Evolutionary conservation across 2,888 invertebrate species (phyloP).

Genomic region (Metellina segmentata): DNA sequence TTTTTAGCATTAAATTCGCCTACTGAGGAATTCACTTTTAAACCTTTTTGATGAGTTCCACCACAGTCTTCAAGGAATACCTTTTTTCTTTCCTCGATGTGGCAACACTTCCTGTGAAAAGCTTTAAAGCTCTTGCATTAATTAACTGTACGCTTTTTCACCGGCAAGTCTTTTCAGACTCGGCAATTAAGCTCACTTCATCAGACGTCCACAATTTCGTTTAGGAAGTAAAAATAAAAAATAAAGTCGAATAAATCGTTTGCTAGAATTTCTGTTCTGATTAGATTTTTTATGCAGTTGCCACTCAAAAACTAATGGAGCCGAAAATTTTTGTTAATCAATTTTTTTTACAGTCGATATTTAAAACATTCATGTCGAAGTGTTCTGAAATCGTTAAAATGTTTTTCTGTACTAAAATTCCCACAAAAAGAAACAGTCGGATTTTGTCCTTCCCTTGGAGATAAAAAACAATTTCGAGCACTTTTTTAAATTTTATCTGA

Average conservation of each 20-base stretch:
- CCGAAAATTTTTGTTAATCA: neutral
- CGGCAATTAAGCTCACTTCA: slow-evolving; percentile 25
- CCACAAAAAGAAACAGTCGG: neutral
- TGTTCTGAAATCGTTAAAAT: neutral
- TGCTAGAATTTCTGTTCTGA: slow-evolving; percentile 10
- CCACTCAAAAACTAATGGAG: slow-evolving; percentile 1
- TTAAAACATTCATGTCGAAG: neutral
- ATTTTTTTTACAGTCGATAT: neutral
- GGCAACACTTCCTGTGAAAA: neutral
- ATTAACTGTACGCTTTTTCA: neutral
- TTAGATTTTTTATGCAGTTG: neutral
- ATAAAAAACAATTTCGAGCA: neutral
- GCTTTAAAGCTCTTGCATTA: neutral
- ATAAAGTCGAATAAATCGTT: slow-evolving; percentile 19
- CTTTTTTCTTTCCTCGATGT: neutral
- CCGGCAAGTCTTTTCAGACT: neutral
- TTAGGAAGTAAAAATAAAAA: slow-evolving; percentile 1
- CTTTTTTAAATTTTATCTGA: neutral
- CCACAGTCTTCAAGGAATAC: neutral
- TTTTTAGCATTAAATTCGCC: too few species aligned
- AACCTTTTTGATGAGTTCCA: neutral
- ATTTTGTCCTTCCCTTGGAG: neutral
- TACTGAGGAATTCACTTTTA: neutral
- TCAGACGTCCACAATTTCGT: slow-evolving; percentile 19
- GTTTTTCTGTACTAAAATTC: neutral